These are phyloP conservation scores for Anas platyrhynchos DNA, from an alignment of 2,113 vertebrate genomes.

Conservation along the genomic window DNA sequence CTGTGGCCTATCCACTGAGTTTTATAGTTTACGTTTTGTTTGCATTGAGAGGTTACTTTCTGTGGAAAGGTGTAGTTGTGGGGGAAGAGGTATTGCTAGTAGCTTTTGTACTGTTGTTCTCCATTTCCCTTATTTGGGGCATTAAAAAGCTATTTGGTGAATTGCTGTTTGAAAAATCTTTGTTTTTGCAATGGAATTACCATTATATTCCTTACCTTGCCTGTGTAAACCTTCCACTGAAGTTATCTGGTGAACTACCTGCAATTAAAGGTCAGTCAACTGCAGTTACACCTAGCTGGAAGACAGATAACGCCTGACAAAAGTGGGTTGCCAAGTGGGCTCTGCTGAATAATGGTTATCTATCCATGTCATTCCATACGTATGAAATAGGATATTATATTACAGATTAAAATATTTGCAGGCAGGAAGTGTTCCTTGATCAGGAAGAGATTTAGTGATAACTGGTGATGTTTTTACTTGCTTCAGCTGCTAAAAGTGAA, in stretches of 20 bases:
- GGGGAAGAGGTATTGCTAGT: neutral
- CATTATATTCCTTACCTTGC: neutral
- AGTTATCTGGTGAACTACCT: neutral
- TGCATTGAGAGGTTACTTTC: neutral
- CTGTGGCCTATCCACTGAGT: neutral
- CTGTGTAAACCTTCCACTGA: neutral
- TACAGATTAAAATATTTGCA: neutral
- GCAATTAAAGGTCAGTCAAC: neutral
- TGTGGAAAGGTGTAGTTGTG: neutral
- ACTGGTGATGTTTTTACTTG: constrained; percentile 4
- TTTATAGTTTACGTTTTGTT: constrained; percentile 5
- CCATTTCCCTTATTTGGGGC: neutral
- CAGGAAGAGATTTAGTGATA: constrained; percentile 42
- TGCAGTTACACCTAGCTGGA: neutral
- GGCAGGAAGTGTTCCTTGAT: constrained; percentile 27
- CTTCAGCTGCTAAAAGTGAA: constrained; percentile 22
- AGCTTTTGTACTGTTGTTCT: neutral
- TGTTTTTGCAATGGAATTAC: neutral
- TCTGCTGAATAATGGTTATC: neutral
- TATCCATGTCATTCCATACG: neutral
- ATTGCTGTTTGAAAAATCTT: neutral
- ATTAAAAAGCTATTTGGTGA: neutral
- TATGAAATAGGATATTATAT: constrained; percentile 13
- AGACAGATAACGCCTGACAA: neutral
- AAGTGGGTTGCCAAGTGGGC: neutral